Percentiles rank a stretch among this genome's conserved stretches.
phyloP scores from a whole-genome alignment of 2,113 vertebrate species.

The Rhabdornis inornatus region DNA sequence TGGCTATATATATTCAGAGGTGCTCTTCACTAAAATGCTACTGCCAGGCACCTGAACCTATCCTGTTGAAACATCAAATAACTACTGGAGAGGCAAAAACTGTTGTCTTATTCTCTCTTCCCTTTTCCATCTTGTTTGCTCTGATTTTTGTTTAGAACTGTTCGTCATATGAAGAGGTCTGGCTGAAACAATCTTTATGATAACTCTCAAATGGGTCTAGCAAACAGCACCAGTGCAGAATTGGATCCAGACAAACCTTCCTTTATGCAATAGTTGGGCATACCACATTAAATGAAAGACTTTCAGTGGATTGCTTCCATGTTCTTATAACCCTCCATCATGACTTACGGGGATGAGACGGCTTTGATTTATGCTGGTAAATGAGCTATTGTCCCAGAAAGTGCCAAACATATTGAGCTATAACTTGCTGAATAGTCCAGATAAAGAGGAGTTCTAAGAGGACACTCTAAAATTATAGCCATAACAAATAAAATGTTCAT shows the following conservation, averaged over 20 bases:
- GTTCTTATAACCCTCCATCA: constrained; percentile 64
- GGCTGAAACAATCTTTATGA: constrained; percentile 23
- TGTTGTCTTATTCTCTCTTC: neutral
- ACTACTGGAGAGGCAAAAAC: neutral
- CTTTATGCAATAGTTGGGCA: constrained; percentile 58
- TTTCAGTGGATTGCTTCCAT: constrained; percentile 59
- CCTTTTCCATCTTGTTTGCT: neutral
- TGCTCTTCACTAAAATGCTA: neutral
- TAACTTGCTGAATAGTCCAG: neutral
- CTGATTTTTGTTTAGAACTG: constrained; percentile 53
- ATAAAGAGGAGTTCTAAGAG: constrained; percentile 38
- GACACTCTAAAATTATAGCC: constrained; percentile 28
- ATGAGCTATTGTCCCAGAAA: constrained; percentile 65
- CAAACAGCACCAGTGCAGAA: constrained; percentile 28
- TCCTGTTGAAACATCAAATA: neutral
- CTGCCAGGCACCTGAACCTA: neutral
- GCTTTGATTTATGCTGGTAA: constrained; percentile 60
- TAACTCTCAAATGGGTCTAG: neutral
- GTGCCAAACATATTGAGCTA: constrained; percentile 49
- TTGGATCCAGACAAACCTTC: constrained; percentile 59
- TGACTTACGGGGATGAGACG: constrained; percentile 61
- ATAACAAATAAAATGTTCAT: constrained; percentile 5
- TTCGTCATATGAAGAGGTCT: constrained; percentile 33
- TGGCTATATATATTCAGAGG: neutral
- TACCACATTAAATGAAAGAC: constrained; percentile 64